These are phyloP conservation scores for Oenanthe oenanthe DNA, from an alignment of 2,113 vertebrate species.

Conservation along the genomic window DNA sequence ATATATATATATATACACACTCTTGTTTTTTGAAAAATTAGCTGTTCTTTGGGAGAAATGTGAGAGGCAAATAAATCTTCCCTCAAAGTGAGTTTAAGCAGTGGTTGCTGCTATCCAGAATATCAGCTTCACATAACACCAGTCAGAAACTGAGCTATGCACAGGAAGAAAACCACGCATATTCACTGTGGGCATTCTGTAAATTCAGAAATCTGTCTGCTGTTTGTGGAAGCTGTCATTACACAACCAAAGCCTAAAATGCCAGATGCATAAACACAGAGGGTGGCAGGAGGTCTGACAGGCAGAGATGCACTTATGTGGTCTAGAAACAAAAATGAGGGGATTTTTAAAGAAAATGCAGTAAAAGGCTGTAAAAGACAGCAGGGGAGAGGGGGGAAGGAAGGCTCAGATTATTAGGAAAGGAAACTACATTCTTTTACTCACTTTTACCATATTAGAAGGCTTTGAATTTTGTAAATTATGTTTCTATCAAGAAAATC, in stretches of 20 bases:
- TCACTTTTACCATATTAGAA: background rate
- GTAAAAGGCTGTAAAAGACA: background rate
- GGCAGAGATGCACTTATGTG: background rate
- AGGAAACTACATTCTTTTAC: background rate
- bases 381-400: fast-evolving
- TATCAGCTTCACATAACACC: background rate
- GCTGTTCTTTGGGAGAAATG: background rate
- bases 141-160: background rate
- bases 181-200: background rate
- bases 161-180: background rate
- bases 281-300: background rate
- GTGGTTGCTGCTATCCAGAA: background rate
- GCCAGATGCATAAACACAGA: constrained; percentile 2
- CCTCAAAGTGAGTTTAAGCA: background rate
- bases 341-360: background rate
- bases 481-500: background rate
- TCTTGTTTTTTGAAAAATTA: background rate
- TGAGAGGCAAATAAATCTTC: background rate
- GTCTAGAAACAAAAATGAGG: background rate
- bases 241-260: background rate
- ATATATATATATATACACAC: background rate
- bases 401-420: background rate
- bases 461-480: background rate
- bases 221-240: background rate
- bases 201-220: background rate